phyloP scores from a whole-genome alignment of 35 echinoderm and acorn worm genomes.

The Ophiothrix spiculata region DNA sequence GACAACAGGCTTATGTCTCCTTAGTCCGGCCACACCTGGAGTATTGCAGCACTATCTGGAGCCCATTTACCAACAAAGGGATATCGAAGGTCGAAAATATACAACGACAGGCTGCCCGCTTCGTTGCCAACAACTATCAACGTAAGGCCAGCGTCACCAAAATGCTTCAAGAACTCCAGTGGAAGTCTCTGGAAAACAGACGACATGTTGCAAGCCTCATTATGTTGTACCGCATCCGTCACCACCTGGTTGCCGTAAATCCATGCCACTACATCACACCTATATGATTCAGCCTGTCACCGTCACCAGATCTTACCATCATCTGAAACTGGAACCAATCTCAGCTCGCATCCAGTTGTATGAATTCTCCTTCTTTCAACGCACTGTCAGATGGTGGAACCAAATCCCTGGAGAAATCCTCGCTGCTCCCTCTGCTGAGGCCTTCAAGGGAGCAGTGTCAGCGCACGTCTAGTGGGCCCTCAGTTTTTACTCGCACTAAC shows the following conservation, averaged over 20 bases:
- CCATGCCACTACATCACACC: slow-evolving; percentile 17
- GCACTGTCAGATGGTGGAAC: slow-evolving; percentile 26
- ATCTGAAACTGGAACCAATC: slow-evolving; percentile 6
- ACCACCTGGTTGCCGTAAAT: neutral
- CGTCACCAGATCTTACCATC: slow-evolving; percentile 19
- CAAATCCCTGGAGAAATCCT: slow-evolving; percentile 17
- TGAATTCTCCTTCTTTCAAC: slow-evolving; percentile 7
- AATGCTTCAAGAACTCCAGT: slow-evolving; percentile 20
- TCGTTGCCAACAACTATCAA: slow-evolving; percentile 23
- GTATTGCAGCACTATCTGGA: slow-evolving; percentile 31
- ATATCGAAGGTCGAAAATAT: slow-evolving; percentile 42
- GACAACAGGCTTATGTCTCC: slow-evolving; percentile 21
- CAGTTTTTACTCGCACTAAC: neutral
- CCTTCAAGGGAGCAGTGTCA: neutral
- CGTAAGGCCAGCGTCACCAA: slow-evolving; percentile 1
- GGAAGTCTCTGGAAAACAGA: slow-evolving; percentile 24
- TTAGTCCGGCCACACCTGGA: slow-evolving; percentile 46
- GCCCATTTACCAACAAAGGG: slow-evolving; percentile 20
- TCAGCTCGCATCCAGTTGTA: neutral
- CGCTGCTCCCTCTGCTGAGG: neutral
- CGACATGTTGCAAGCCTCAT: neutral
- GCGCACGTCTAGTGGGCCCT: neutral
- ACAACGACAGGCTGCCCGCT: slow-evolving; percentile 37
- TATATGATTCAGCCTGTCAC: neutral
- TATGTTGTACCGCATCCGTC: slow-evolving; percentile 16